A percentile compares a stretch with the other conserved stretches of the same genome.
Conservation (phyloP, 2,888 invertebrate genomes). For the Patella pellucida region DNA sequence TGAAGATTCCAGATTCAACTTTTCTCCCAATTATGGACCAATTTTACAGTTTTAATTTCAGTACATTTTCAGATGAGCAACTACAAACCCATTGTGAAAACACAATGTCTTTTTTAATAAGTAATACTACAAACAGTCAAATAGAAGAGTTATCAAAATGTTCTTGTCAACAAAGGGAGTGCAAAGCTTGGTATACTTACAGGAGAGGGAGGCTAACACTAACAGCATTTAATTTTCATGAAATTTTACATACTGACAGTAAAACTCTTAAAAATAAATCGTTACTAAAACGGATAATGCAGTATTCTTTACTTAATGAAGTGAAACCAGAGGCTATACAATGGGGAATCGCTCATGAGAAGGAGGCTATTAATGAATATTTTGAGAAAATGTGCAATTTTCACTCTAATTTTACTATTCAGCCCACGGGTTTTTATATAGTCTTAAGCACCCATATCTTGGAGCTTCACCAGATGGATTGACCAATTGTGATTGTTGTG, state of each 20-base stretch:
- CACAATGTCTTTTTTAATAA: background rate
- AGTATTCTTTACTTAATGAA: too few species aligned
- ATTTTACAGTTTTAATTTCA: background rate
- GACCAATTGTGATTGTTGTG: constrained; percentile 1
- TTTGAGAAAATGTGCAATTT: background rate
- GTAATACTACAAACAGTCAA: too few species aligned
- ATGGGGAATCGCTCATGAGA: background rate
- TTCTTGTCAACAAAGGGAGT: too few species aligned
- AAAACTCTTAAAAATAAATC: too few species aligned
- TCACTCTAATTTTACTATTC: background rate
- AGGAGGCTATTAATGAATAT: background rate
- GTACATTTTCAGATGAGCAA: background rate
- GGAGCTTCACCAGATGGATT: background rate
- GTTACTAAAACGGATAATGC: too few species aligned
- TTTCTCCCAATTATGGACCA: background rate
- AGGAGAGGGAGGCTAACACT: too few species aligned
- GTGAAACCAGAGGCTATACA: background rate
- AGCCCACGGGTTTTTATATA: background rate
- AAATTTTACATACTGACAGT: too few species aligned
- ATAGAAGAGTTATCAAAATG: too few species aligned
- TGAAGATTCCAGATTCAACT: background rate
- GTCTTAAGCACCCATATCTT: background rate
- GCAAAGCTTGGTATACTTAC: too few species aligned
- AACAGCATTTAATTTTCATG: too few species aligned
- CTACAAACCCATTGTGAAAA: background rate